Percentiles rank a stretch among this genome's conserved stretches.
phyloP scores from a whole-genome alignment of 2,797 vertebrate genomes.

The Gadopsis marmoratus region DNA sequence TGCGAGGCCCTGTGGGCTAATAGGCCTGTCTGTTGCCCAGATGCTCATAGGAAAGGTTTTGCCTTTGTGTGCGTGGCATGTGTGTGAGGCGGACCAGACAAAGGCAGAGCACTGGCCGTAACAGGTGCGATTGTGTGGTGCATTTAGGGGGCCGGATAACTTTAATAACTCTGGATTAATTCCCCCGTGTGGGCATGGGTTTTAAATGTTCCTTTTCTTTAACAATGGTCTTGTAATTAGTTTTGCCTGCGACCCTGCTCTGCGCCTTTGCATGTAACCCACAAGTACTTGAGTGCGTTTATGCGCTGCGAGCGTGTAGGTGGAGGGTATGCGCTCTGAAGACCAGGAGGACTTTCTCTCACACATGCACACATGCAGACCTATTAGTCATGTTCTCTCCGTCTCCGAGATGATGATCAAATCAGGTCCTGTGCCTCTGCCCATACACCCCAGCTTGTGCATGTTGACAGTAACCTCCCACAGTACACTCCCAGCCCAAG shows the following conservation, averaged over 20 bases:
- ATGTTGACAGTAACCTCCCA: conserved; percentile 84
- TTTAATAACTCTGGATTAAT: conserved; percentile 37
- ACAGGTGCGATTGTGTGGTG: conserved; percentile 48
- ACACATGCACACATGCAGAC: conserved; percentile 37
- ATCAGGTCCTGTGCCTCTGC: conserved; percentile 72
- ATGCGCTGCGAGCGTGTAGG: conserved; percentile 24
- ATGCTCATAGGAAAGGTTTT: conserved; percentile 77
- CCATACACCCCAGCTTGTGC: conserved; percentile 75
- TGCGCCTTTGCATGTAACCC: neutral
- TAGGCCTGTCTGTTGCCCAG: conserved; percentile 83
- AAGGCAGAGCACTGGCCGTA: conserved; percentile 25
- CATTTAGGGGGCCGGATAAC: conserved; percentile 28
- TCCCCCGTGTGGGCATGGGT: neutral
- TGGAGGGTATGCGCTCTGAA: conserved; percentile 46
- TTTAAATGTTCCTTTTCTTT: conserved; percentile 19
- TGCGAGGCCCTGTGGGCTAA: conserved; percentile 80
- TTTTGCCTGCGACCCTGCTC: conserved; percentile 35
- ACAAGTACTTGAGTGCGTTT: conserved; percentile 17
- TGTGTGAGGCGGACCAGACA: conserved; percentile 31
- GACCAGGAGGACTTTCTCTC: conserved; percentile 64
- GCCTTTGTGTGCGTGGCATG: conserved; percentile 19
- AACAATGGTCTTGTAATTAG: conserved; percentile 27
- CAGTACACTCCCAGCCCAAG: conserved; percentile 77
- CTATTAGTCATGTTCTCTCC: conserved; percentile 79
- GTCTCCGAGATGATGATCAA: conserved; percentile 77